Evolutionary conservation across 2,888 invertebrate species (phyloP).

Genomic region (Monochamus alternatus): DNA sequence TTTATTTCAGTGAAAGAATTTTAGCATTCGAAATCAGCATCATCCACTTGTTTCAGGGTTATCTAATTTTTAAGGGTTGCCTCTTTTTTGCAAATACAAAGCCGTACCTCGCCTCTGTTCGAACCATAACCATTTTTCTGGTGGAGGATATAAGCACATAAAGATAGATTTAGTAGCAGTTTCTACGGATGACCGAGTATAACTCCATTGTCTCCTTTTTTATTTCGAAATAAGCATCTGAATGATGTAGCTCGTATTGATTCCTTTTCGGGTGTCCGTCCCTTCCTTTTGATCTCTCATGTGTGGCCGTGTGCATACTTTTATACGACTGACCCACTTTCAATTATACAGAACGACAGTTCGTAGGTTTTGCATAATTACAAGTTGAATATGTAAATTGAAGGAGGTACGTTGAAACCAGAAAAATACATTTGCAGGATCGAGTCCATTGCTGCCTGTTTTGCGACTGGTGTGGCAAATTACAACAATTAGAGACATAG

Average conservation of each 20-base stretch:
- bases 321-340: slow-evolving; percentile 38
- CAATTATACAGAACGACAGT: slow-evolving; percentile 33
- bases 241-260: slow-evolving; percentile 39
- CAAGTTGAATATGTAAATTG: slow-evolving; percentile 27
- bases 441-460: slow-evolving; percentile 4
- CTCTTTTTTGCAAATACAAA: slow-evolving; percentile 15
- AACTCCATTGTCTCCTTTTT: slow-evolving; percentile 41
- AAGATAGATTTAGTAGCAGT: slow-evolving; percentile 37
- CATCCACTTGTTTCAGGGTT: slow-evolving; percentile 9
- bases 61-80: background rate
- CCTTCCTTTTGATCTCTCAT: slow-evolving; percentile 39
- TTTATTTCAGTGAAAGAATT: background rate
- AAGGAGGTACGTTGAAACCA: background rate
- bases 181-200: slow-evolving; percentile 36
- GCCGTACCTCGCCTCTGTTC: slow-evolving; percentile 10
- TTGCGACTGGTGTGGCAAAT: slow-evolving; percentile 1
- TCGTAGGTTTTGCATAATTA: slow-evolving; percentile 29
- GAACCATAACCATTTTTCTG: slow-evolving; percentile 34
- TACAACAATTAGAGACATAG: background rate
- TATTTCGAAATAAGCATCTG: slow-evolving; percentile 38
- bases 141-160: slow-evolving; percentile 33
- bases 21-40: background rate
- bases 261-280: slow-evolving; percentile 33
- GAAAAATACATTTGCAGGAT: slow-evolving; percentile 16
- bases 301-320: slow-evolving; percentile 33